A percentile compares a stretch with the other conserved stretches of the same genome.
These are phyloP conservation scores for Luffia ferchaultella DNA, from an alignment of 2,888 invertebrate species.

Conservation along the genomic window DNA sequence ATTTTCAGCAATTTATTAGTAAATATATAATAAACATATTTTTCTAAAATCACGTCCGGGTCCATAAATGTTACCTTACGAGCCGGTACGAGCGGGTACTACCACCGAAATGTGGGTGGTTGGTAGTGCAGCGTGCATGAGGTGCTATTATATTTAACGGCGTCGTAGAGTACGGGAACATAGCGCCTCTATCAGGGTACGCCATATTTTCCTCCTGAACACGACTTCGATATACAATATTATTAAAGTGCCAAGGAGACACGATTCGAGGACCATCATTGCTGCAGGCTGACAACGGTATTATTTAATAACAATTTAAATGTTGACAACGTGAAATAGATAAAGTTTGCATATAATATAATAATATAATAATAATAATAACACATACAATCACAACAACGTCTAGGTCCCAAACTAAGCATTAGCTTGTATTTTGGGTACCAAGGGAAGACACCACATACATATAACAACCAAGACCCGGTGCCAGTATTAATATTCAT, in stretches of 20 bases:
- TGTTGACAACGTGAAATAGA: no score
- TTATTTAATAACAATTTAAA: no score
- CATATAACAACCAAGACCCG: no score
- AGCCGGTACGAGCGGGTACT: not conserved
- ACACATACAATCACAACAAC: no score
- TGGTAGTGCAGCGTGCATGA: not conserved
- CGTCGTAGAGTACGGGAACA: constrained; percentile 4
- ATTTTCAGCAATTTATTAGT: no score
- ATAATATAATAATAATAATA: no score
- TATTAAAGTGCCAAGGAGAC: constrained; percentile 6
- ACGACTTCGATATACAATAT: constrained; percentile 7
- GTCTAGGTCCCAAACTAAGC: no score
- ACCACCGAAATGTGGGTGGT: not conserved
- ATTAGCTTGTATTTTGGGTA: no score
- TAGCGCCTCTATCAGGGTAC: constrained; percentile 3
- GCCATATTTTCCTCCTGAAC: constrained; percentile 7
- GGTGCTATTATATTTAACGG: constrained; percentile 6
- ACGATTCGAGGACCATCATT: constrained; percentile 4
- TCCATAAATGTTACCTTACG: not conserved
- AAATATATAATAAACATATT: no score
- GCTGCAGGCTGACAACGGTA: not conserved
- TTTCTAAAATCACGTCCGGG: not conserved
- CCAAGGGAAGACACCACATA: no score
- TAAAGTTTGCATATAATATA: no score
- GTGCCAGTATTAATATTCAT: no score